phyloP scores from a whole-genome alignment of 2,797 vertebrate species.

The Hapalemur alaotrensis region DNA sequence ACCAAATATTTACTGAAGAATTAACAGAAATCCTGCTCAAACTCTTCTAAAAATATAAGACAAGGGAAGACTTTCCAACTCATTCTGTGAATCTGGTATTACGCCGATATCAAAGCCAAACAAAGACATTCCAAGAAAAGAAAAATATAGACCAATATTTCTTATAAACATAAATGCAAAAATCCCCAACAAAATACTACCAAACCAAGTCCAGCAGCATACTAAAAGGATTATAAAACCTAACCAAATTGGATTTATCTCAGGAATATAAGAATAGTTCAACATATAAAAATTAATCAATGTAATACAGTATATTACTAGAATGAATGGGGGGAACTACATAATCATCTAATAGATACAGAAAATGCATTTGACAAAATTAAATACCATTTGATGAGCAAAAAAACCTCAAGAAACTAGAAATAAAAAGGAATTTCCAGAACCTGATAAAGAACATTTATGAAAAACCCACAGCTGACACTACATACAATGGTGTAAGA shows the following conservation, averaged over 20 bases:
- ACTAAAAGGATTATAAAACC: neutral
- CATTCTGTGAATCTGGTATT: neutral
- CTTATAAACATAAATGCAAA: neutral
- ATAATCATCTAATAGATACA: neutral
- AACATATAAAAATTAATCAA: neutral
- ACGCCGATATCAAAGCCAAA: neutral
- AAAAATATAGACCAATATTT: neutral
- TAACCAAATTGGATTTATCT: neutral
- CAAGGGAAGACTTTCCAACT: neutral
- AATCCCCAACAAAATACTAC: neutral
- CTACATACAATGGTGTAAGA: neutral
- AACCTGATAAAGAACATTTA: neutral
- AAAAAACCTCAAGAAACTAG: neutral
- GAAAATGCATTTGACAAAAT: neutral
- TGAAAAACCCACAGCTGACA: neutral
- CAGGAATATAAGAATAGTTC: neutral
- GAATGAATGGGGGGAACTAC: neutral
- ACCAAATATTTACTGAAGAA: neutral
- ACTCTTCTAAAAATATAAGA: neutral
- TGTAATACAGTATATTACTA: neutral
- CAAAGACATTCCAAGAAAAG: neutral
- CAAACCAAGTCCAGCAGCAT: neutral
- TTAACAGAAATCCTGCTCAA: neutral
- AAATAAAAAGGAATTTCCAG: neutral
- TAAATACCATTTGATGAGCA: neutral